A percentile compares a stretch with the other conserved stretches of the same genome.
phyloP scores from a whole-genome alignment of 2,113 vertebrate species.

The Mohoua ochrocephala region DNA sequence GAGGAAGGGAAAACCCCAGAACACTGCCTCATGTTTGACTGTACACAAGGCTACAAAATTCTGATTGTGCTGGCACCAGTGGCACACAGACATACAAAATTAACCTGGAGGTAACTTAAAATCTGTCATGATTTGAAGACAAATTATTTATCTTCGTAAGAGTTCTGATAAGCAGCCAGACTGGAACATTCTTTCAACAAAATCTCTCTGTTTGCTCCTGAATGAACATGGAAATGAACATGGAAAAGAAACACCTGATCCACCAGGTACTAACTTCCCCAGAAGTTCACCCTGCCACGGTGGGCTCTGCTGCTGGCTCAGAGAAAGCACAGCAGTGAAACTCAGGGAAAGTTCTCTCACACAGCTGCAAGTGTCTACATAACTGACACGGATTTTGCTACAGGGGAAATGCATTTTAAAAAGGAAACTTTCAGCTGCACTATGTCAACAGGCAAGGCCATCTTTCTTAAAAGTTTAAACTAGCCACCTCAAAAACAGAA shows the following conservation, averaged over 20 bases:
- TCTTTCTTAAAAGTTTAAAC: not conserved
- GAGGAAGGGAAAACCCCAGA: not conserved
- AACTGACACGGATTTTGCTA: not conserved
- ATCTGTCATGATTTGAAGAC: not conserved
- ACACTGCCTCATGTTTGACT: not conserved
- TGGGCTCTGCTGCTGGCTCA: not conserved
- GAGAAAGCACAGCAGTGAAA: not conserved
- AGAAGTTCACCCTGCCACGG: not conserved
- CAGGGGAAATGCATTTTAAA: not conserved
- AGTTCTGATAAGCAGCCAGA: not conserved
- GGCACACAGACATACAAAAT: not conserved
- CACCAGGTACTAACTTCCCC: not conserved
- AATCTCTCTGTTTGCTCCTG: not conserved
- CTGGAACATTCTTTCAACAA: not conserved
- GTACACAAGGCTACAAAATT: not conserved
- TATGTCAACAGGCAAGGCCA: not conserved
- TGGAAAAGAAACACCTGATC: not conserved
- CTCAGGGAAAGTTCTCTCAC: not conserved
- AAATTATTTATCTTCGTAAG: not conserved
- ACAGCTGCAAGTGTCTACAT: not conserved
- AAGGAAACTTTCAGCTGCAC: not conserved
- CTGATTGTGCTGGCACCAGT: not conserved
- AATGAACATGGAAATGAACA: rapidly evolving
- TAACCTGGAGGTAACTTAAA: not conserved
- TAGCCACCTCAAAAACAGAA: not conserved